phyloP scores from a whole-genome alignment of 1,140 invertebrate genomes.

The Sinella curviseta region DNA sequence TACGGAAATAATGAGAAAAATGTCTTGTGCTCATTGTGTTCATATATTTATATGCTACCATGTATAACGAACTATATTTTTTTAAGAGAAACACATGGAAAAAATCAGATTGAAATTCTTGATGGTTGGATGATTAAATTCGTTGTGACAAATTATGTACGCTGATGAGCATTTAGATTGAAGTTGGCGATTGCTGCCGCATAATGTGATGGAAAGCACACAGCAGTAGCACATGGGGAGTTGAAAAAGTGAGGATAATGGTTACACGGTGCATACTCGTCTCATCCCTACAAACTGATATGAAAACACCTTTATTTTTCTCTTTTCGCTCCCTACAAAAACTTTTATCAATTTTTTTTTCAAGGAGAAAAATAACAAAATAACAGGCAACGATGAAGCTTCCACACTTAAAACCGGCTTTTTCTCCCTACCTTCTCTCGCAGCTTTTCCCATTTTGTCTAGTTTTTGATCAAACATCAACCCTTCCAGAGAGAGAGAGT shows the following conservation, averaged over 20 bases:
- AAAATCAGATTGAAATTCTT: constrained; percentile 41
- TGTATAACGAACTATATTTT: neutral
- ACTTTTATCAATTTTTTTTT: constrained; percentile 15
- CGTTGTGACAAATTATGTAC: constrained; percentile 50
- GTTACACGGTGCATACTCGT: neutral
- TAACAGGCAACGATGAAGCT: neutral
- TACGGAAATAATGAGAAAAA: neutral
- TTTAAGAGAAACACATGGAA: constrained; percentile 14
- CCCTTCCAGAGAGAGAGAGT: neutral
- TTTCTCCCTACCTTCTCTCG: neutral
- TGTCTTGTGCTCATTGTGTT: neutral
- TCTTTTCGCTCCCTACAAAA: too few species aligned
- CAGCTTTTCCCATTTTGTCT: neutral
- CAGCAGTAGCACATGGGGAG: constrained; percentile 22
- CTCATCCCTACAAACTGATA: neutral
- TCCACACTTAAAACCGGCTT: constrained; percentile 21
- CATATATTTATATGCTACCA: neutral
- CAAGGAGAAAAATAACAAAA: neutral
- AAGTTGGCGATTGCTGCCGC: neutral
- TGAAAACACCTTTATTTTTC: neutral
- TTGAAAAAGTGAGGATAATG: constrained; percentile 23
- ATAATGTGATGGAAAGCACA: constrained; percentile 20
- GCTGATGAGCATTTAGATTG: constrained; percentile 40
- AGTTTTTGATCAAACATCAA: neutral
- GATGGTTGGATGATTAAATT: constrained; percentile 49